Evolutionary conservation across 2,888 invertebrate genomes (phyloP).

Genomic region (Xestia ashworthii): DNA sequence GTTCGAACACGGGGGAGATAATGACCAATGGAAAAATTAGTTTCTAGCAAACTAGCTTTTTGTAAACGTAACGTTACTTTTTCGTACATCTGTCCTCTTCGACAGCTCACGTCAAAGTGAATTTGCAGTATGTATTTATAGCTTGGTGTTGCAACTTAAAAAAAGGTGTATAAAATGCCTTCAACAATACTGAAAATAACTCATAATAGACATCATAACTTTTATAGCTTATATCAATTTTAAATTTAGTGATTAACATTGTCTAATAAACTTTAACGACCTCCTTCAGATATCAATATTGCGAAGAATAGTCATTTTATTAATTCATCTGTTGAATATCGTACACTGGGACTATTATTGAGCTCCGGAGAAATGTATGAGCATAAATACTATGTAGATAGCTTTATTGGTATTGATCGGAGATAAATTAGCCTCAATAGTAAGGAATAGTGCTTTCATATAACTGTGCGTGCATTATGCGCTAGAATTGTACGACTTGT

Average conservation of each 20-base stretch:
- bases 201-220: background rate
- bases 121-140: background rate
- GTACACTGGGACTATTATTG: constrained; percentile 31
- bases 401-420: constrained; percentile 35
- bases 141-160: background rate
- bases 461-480: constrained; percentile 14
- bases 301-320: constrained; percentile 18
- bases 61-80: background rate
- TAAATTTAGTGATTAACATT: constrained; percentile 22
- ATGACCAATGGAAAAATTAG: no score
- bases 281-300: constrained; percentile 16
- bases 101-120: background rate
- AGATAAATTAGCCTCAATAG: constrained; percentile 17
- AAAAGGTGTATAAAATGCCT: background rate
- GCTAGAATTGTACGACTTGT: background rate
- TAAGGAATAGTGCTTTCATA: constrained; percentile 15
- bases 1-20: no score
- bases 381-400: constrained; percentile 14
- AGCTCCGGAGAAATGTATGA: constrained; percentile 51
- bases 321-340: constrained; percentile 31
- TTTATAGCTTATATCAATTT: constrained; percentile 21
- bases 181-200: constrained; percentile 3
- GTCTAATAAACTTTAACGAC: constrained; percentile 33
- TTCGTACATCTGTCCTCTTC: background rate
- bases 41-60: background rate